These are phyloP conservation scores for Mesodorylaimus sp. DNA, from an alignment of 2,888 invertebrate species.

Conservation along the genomic window DNA sequence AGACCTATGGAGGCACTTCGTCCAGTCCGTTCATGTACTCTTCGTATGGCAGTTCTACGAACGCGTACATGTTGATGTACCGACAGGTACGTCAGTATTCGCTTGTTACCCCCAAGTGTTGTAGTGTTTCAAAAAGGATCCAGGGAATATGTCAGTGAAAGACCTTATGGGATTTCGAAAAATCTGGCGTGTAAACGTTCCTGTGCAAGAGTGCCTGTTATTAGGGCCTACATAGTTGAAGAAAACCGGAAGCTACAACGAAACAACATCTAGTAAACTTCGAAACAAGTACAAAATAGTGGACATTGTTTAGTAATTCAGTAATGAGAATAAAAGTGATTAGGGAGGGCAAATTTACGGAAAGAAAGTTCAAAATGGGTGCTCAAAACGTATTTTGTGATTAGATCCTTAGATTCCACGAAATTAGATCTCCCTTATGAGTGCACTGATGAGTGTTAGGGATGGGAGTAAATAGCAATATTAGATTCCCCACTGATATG, in stretches of 20 bases:
- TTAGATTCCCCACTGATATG: background rate
- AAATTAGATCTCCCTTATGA: too few relatives aligned
- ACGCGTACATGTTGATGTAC: conserved; percentile 80
- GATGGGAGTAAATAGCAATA: background rate
- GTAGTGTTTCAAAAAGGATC: too few relatives aligned
- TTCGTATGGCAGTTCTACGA: conserved; percentile 56
- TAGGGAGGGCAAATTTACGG: too few relatives aligned
- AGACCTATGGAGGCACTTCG: conserved; percentile 56
- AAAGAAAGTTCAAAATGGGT: too few relatives aligned
- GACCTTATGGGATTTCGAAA: too few relatives aligned
- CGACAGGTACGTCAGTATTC: conserved; percentile 39
- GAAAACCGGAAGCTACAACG: conserved; percentile 25
- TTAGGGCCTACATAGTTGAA: background rate
- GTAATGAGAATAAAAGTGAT: too few relatives aligned
- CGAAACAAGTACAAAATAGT: background rate
- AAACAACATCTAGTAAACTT: background rate
- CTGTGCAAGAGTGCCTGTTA: too few relatives aligned
- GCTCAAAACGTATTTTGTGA: too few relatives aligned
- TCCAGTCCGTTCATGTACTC: conserved; percentile 36
- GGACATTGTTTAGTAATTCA: conserved; percentile 33
- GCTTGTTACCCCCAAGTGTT: background rate
- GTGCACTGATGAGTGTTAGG: background rate
- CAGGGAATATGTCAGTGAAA: too few relatives aligned
- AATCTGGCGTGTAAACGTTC: too few relatives aligned
- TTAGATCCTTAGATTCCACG: too few relatives aligned